phyloP scores from a whole-genome alignment of 1,140 invertebrate genomes.

The Ips typographus region DNA sequence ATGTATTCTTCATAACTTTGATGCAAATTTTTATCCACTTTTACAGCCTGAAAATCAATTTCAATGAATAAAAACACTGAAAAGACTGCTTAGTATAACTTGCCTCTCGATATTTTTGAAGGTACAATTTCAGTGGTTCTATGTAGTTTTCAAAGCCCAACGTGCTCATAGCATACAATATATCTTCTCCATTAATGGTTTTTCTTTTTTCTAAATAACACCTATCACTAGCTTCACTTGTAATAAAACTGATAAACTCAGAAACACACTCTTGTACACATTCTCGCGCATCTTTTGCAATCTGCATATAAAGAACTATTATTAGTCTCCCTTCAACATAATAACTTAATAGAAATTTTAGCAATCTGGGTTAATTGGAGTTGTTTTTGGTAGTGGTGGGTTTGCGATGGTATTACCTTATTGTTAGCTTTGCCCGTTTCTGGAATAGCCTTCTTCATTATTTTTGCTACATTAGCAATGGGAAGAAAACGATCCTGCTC shows the following conservation, averaged over 20 bases:
- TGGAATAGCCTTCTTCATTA: slow-evolving; percentile 98
- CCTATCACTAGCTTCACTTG: slow-evolving; percentile 95
- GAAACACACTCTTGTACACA: slow-evolving; percentile 99
- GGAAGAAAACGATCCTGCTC: slow-evolving; percentile 96
- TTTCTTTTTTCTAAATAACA: slow-evolving; percentile 98
- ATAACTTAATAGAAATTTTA: background rate
- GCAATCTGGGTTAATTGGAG: too few species aligned
- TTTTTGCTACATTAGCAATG: slow-evolving; percentile 98
- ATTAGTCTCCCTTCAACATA: slow-evolving; percentile 10
- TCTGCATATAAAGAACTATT: slow-evolving; percentile 57
- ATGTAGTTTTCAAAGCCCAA: slow-evolving; percentile 99
- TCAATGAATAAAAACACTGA: slow-evolving; percentile 17
- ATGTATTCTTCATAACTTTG: slow-evolving; percentile 47
- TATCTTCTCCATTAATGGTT: slow-evolving; percentile 99
- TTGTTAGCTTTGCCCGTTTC: slow-evolving; percentile 85
- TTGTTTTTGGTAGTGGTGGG: too few species aligned
- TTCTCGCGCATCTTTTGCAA: slow-evolving; percentile 98
- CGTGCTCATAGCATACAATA: slow-evolving; percentile 94
- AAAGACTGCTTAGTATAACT: slow-evolving; percentile 28
- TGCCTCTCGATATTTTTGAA: slow-evolving; percentile 95
- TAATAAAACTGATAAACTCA: slow-evolving; percentile 99
- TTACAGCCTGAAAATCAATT: slow-evolving; percentile 46
- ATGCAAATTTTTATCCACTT: slow-evolving; percentile 49
- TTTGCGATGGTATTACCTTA: slow-evolving; percentile 39
- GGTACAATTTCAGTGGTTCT: slow-evolving; percentile 92